Base-by-base conservation (phyloP, 1,140 invertebrate genomes). In the Octopus bimaculoides region DNA sequence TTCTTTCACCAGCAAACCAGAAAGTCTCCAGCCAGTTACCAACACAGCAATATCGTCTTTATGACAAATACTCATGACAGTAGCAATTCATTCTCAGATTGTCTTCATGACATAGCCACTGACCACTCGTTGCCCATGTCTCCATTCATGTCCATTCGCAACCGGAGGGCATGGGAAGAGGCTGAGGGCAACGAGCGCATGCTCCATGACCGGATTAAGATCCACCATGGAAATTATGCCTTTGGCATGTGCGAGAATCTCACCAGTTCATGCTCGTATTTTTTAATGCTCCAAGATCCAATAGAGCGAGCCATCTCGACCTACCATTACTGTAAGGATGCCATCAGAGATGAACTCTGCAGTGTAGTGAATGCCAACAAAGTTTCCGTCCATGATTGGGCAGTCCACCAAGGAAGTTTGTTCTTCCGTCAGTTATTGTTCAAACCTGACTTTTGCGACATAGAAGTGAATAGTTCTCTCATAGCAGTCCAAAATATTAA, bases 361-460 rank as follows among this genome's bases (percentile, higher is more conserved):
- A 73, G 56, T 8, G 54, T 52, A 4, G 41, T 80, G 52, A 80
- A 83, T 74, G 78, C 81, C n/a, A 79, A 81, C 14, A 73, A 79
- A 12, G 52, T 81, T n/a, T 78, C 81, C 14, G 74, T 84, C 10
- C 77, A 79, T 9, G 81, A 83, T 0, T 84, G 83, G 83, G 81
- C 83, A n/a, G 52, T 84, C 26, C 55, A 78, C 17, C 81, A 84
- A 52, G 80, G 81, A 20, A 82, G 80, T 26, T 52, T 82, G 4
- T 69, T 83, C 26, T 83, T 83, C 9, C 78, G 81, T n/a, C 83
- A 83, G 5, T 77, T 84, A 66, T 52, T 84, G 9, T 83, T 79
- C 66, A 77, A 81, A 56, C n/a, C 61, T 9, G n/a, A 54, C 26
- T 78, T 74, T 41, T 81, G 80, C 69, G 69, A 71, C 9, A 14